These are phyloP conservation scores for Drosophila busckii DNA, from an alignment of 1,140 invertebrate genomes.

Conservation along the genomic window DNA sequence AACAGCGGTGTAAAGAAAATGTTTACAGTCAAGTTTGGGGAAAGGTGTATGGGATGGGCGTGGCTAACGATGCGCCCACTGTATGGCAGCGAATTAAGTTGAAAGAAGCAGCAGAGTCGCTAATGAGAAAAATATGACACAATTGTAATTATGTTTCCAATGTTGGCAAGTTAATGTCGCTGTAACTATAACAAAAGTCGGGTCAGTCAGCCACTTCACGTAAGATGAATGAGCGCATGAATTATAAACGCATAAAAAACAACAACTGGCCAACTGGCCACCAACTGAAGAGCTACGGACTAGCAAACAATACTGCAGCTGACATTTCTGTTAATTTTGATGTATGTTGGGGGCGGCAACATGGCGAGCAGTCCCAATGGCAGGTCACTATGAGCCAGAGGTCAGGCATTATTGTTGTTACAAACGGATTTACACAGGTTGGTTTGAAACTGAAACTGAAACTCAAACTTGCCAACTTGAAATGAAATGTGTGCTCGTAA, in stretches of 20 bases:
- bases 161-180: no score
- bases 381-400: no score
- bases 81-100: slow-evolving; percentile 21
- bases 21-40: slow-evolving; percentile 12
- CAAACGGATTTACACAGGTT: slow-evolving; percentile 53
- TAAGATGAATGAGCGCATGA: slow-evolving; percentile 76
- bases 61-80: slow-evolving; percentile 13
- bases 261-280: slow-evolving; percentile 25
- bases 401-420: no score
- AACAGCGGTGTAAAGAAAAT: slow-evolving; percentile 23
- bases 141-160: slow-evolving; percentile 68
- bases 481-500: slow-evolving; percentile 63
- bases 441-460: slow-evolving; percentile 13
- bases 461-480: slow-evolving; percentile 49
- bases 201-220: slow-evolving; percentile 31
- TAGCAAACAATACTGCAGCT: slow-evolving; percentile 64
- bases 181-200: slow-evolving; percentile 2
- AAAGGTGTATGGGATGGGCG: slow-evolving; percentile 42
- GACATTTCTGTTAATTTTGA: slow-evolving; percentile 76
- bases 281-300: slow-evolving; percentile 28
- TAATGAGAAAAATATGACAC: slow-evolving; percentile 77
- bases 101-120: slow-evolving; percentile 49
- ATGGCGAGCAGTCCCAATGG: no score
- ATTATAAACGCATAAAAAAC: slow-evolving; percentile 76
- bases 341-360: slow-evolving; percentile 51